Base-by-base conservation (phyloP, 23 tunicate species). In the Trididemnum miniatum region DNA sequence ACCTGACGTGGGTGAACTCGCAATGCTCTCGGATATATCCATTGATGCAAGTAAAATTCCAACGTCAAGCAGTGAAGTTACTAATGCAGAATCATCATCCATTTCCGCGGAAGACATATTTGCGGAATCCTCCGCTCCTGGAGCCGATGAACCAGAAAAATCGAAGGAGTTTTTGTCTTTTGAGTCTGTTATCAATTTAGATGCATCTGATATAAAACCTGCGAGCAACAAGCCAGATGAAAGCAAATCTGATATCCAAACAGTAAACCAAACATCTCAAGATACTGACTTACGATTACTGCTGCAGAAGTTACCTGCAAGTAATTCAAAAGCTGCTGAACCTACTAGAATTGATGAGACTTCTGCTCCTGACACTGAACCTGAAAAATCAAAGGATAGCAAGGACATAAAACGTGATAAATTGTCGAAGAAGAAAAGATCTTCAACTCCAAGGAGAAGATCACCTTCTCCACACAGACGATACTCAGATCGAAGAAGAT, bases 201-300 rank as follows among this genome's bases (percentile, higher is more conserved):
- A 32, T 31, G 75, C 75, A 31, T 4, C 38, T 5, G 9, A 9
- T 31, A 20, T 12, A 3, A 31, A 9, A 31, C 32, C 75, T n/a
- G 15, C 67, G 4, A 15, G 12, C 9, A 44, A 44, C 15, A 7
- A 7, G 54, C n/a, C n/a, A n/a, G 57, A 49, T 49, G 18, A 12
- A 49, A 49, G 18, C 12, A 4, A n/a, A n/a, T 20, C 27, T 20
- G 4, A 20, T n/a, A 62, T 25, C 22, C 24, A 62, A 20, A 52
- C 35, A 1, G 20, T 76, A 32, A 31, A 26, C 1, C 35, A 38
- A 3, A 0, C 4, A 44, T 76, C 80, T 18, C 80, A 76, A 18
- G 83, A 78, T 24, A 78, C 83, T 29, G 83, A 78, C 27, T 31
- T 78, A 20, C 83, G 83, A 5, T 25, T 9, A 0, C n/a, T 78